A percentile compares a stretch with the other conserved stretches of the same genome.
Conservation (phyloP, 2,113 vertebrate species). For the Synchiropus splendidus region DNA sequence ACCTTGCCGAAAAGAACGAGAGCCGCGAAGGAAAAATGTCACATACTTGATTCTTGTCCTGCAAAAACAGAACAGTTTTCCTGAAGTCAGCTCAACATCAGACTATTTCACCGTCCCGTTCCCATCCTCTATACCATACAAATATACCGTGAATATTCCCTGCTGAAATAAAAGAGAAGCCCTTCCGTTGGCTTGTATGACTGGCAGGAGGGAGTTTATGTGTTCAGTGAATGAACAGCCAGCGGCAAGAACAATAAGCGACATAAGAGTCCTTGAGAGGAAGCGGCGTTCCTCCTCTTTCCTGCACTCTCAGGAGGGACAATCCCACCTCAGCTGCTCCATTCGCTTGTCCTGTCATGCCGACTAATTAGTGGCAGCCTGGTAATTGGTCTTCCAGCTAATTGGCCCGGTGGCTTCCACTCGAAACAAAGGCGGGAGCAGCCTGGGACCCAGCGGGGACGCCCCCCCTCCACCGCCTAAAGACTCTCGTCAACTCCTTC, state of each 20-base stretch:
- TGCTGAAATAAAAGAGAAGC: slow-evolving; percentile 25
- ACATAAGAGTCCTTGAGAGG: slow-evolving; percentile 27
- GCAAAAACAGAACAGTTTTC: slow-evolving; percentile 46
- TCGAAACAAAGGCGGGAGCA: slow-evolving; percentile 50
- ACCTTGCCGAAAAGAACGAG: slow-evolving; percentile 30
- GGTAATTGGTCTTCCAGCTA: slow-evolving; percentile 65
- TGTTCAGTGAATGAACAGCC: background rate
- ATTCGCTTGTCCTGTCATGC: slow-evolving; percentile 56
- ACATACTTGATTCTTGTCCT: slow-evolving; percentile 54
- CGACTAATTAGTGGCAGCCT: slow-evolving; percentile 60
- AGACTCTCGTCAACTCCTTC: slow-evolving; percentile 53
- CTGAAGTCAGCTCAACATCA: slow-evolving; percentile 22
- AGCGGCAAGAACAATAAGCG: slow-evolving; percentile 20
- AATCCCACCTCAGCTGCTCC: slow-evolving; percentile 36
- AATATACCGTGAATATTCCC: slow-evolving; percentile 6
- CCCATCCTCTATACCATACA: too few species aligned
- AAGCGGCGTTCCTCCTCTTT: slow-evolving; percentile 29
- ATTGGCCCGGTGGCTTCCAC: slow-evolving; percentile 62
- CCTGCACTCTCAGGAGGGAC: slow-evolving; percentile 36
- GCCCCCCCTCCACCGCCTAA: slow-evolving; percentile 45
- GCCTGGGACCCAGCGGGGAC: slow-evolving; percentile 45
- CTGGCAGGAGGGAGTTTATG: slow-evolving; percentile 1
- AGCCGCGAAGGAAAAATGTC: slow-evolving; percentile 30
- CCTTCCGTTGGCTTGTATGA: slow-evolving; percentile 2
- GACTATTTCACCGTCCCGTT: too few species aligned